Base-by-base conservation (phyloP, 2,888 invertebrate genomes). In the Phengaris alcon region DNA sequence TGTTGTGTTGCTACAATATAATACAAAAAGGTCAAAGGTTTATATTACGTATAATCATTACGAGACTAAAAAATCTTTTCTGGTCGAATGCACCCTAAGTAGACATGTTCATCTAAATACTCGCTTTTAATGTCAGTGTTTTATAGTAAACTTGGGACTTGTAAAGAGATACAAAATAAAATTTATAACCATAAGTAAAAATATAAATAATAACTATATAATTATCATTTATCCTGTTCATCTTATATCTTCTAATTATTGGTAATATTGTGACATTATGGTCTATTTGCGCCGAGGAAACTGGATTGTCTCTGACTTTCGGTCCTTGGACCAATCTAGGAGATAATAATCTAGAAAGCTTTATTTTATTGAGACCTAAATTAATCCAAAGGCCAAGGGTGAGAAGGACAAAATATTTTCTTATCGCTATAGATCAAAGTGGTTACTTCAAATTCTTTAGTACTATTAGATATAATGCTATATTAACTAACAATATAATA, bases 101-200 rank as follows among this genome's bases (percentile, higher is more conserved):
- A 64, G 5, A 64, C 35, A 13, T 64, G 35, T 13, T 64, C 64
- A 64, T 35, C 4, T 59, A 64, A 64, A 64, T 12, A 13, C 64
- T 35, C 64, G 44, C 64, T 64, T 44, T 64, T 64, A 35, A 64
- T 64, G 64, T 64, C 35, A 64, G 35, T 64, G 64, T 44, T 64
- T 22, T 64, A 44, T 64, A 64, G 64, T 44, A 12, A 44, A 44
- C 35, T 64, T 44, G 64, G 44, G 64, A 64, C 13, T 64, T 64
- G 12, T 64, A 13, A 64, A 64, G 12, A 64, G 10, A 64, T 4
- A 35, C 12, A 64, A 35, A 64, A 12, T 64, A 35, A 64, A 64
- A 64, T 35, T 2, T 64, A 64, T 64, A 64, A 64, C 35, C 64
- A 2, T 64, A 12, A 64, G 12, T 44, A 64, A 64, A 59, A 22